A percentile compares a stretch with the other conserved stretches of the same genome.
These are phyloP conservation scores for Amazona finschi DNA, from an alignment of 2,797 vertebrate species.

Conservation along the genomic window DNA sequence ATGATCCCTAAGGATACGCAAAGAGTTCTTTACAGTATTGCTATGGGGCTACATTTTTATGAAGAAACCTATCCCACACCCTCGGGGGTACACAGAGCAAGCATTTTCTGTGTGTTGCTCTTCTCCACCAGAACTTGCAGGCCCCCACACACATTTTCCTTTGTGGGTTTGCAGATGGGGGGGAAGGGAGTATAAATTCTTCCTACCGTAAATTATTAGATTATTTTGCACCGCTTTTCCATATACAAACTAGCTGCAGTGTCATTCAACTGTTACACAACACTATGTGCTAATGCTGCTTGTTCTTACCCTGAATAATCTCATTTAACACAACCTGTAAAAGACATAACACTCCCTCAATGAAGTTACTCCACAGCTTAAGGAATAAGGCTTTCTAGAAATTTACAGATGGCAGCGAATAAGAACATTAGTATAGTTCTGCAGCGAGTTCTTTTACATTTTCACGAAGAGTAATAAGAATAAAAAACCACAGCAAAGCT, in stretches of 20 bases:
- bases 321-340: background rate
- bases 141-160: background rate
- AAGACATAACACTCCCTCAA: background rate
- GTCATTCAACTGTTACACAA: background rate
- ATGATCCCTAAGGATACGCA: background rate
- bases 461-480: background rate
- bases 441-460: accelerated
- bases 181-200: background rate
- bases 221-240: background rate
- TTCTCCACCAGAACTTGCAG: background rate
- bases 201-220: background rate
- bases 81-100: background rate
- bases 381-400: background rate
- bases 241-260: background rate
- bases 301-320: background rate
- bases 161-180: background rate
- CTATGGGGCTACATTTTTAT: background rate
- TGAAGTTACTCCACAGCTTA: background rate
- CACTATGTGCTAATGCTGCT: accelerated
- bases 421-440: background rate
- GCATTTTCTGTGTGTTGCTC: background rate
- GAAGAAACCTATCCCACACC: background rate
- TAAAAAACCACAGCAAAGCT: background rate
- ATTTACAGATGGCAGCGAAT: background rate
- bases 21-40: background rate